phyloP scores from a whole-genome alignment of 2,888 invertebrate genomes.

The Caenorhabditis sulstoni region DNA sequence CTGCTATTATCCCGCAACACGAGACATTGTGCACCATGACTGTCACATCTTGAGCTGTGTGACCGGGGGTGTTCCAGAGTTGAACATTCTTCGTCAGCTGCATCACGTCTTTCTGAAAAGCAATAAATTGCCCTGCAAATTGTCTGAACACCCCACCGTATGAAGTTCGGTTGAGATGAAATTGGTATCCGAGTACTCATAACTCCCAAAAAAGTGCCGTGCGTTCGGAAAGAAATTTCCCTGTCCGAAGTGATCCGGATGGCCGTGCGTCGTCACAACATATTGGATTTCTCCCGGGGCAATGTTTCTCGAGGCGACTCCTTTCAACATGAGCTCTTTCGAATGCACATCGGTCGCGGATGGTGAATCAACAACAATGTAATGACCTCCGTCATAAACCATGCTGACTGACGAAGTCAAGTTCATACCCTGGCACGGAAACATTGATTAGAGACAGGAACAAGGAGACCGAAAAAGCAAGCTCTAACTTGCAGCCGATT shows the following conservation, averaged over 20 bases:
- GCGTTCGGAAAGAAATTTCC: slow-evolving; percentile 78
- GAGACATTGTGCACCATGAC: slow-evolving; percentile 75
- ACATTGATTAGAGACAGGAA: slow-evolving; percentile 23
- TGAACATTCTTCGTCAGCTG: slow-evolving; percentile 74
- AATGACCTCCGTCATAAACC: slow-evolving; percentile 74
- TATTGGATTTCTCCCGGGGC: slow-evolving; percentile 73
- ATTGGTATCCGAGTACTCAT: slow-evolving; percentile 74
- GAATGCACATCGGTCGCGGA: slow-evolving; percentile 74
- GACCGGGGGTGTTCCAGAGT: slow-evolving; percentile 79
- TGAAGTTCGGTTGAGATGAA: slow-evolving; percentile 72
- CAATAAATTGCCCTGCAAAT: neutral
- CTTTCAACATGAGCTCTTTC: slow-evolving; percentile 74
- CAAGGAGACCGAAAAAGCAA: neutral
- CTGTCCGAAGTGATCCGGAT: slow-evolving; percentile 77
- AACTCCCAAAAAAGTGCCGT: slow-evolving; percentile 77
- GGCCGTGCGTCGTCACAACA: slow-evolving; percentile 76
- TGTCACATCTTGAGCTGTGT: slow-evolving; percentile 75
- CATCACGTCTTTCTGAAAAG: slow-evolving; percentile 68
- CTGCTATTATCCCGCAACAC: slow-evolving; percentile 73
- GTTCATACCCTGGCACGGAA: slow-evolving; percentile 62
- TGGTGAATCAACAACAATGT: slow-evolving; percentile 76
- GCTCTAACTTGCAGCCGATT: slow-evolving; percentile 30
- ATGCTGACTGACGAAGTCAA: slow-evolving; percentile 74
- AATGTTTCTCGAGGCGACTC: slow-evolving; percentile 64
- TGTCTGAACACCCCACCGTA: slow-evolving; percentile 54